A percentile compares a stretch with the other conserved stretches of the same genome.
Conservation (phyloP, 2,113 vertebrate genomes). For the Anarhynchus alexandrinus region DNA sequence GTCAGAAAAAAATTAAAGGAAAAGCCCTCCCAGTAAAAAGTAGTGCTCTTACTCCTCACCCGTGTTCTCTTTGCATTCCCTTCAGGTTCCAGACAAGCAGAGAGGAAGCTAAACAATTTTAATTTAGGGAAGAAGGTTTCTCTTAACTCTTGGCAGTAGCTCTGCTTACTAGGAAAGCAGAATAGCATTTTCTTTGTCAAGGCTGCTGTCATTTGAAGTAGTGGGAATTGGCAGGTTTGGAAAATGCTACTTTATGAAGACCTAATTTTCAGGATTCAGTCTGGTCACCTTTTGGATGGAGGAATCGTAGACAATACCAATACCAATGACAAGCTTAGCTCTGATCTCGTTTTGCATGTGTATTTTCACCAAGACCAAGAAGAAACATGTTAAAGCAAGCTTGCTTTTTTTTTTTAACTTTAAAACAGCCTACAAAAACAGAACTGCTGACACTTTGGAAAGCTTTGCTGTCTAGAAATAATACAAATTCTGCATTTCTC, state of each 20-base stretch:
- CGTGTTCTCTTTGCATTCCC: not conserved
- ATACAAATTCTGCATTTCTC: not conserved
- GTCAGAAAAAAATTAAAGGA: not conserved
- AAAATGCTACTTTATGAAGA: not conserved
- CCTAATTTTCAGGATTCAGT: not conserved
- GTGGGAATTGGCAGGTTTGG: not conserved
- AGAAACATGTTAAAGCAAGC: not conserved
- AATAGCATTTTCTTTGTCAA: not conserved
- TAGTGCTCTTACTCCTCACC: rapidly evolving
- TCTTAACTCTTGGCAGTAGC: not conserved
- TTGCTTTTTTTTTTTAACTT: not conserved
- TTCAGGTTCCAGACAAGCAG: not conserved
- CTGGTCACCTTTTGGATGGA: not conserved
- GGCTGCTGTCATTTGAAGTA: not conserved
- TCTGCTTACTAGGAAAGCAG: not conserved
- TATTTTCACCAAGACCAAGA: not conserved
- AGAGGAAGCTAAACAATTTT: not conserved
- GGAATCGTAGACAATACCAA: not conserved
- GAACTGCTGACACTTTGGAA: not conserved
- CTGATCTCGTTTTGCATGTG: not conserved
- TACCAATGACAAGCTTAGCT: not conserved
- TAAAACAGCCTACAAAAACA: not conserved
- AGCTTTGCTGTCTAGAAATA: not conserved
- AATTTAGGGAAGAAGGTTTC: not conserved
- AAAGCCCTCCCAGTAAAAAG: not conserved